A percentile compares a stretch with the other conserved stretches of the same genome.
These are phyloP conservation scores for Eupithecia dodoneata DNA, from an alignment of 2,888 invertebrate genomes.

Conservation along the genomic window DNA sequence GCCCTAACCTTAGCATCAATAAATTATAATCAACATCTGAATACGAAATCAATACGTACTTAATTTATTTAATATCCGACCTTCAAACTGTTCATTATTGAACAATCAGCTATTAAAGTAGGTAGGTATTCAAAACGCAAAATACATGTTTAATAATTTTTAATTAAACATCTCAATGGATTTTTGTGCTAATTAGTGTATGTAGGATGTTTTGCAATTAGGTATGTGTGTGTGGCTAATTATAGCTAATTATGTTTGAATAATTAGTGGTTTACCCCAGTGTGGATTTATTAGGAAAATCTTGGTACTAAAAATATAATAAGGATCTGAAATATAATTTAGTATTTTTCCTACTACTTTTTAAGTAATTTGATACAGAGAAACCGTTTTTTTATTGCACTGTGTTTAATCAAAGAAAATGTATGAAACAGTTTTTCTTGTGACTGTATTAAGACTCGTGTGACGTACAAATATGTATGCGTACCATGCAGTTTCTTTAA, in stretches of 20 bases:
- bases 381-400: not conserved
- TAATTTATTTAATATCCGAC: slow-evolving; percentile 65
- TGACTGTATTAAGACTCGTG: not conserved
- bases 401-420: not conserved
- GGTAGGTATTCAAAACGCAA: slow-evolving; percentile 62
- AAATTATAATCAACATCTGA: slow-evolving; percentile 59
- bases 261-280: slow-evolving; percentile 40
- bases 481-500: no score
- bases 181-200: slow-evolving; percentile 49
- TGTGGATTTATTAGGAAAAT: slow-evolving; percentile 28
- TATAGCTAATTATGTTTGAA: slow-evolving; percentile 41
- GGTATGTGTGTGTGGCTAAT: slow-evolving; percentile 37
- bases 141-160: slow-evolving; percentile 61
- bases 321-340: not conserved
- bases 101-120: slow-evolving; percentile 68
- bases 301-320: not conserved
- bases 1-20: slow-evolving; percentile 42
- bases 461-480: no score
- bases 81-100: slow-evolving; percentile 66
- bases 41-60: slow-evolving; percentile 60
- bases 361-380: not conserved
- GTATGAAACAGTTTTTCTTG: not conserved
- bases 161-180: slow-evolving; percentile 60
- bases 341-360: not conserved
- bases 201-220: slow-evolving; percentile 49